phyloP scores from a whole-genome alignment of 2,888 invertebrate species.

The Sturmia bella region DNA sequence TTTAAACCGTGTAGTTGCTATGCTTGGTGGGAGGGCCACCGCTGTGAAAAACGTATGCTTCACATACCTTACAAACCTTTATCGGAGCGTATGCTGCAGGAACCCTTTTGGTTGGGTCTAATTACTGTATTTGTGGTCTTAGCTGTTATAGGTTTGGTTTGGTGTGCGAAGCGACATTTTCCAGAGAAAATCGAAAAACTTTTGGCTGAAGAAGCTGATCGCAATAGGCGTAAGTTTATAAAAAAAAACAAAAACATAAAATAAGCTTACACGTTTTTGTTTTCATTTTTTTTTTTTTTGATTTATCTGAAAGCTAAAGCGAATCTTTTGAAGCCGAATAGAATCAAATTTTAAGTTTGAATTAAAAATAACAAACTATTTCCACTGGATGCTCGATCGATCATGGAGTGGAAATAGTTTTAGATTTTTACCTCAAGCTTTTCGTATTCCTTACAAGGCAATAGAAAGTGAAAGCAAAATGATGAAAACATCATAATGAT shows the following conservation, averaged over 20 bases:
- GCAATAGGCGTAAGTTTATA: constrained; percentile 85
- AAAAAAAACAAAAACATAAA: constrained; percentile 7
- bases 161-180: constrained; percentile 93
- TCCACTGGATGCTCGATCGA: constrained; percentile 43
- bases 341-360: constrained; percentile 5
- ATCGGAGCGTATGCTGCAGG: constrained; percentile 91
- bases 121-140: constrained; percentile 92
- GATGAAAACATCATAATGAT: no score
- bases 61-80: constrained; percentile 88
- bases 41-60: constrained; percentile 87
- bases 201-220: constrained; percentile 89
- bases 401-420: constrained; percentile 56
- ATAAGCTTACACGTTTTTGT: neutral
- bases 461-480: neutral
- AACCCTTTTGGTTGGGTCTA: constrained; percentile 94
- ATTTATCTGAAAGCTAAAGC: neutral
- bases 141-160: constrained; percentile 89
- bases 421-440: constrained; percentile 33
- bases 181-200: constrained; percentile 93
- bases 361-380: constrained; percentile 47
- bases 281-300: constrained; percentile 5
- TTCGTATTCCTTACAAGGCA: neutral
- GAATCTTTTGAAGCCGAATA: constrained; percentile 68
- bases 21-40: constrained; percentile 88
- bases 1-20: constrained; percentile 83